A percentile compares a stretch with the other conserved stretches of the same genome.
Conservation (phyloP, 2,888 invertebrate species). For the Hybos culiciformis region DNA sequence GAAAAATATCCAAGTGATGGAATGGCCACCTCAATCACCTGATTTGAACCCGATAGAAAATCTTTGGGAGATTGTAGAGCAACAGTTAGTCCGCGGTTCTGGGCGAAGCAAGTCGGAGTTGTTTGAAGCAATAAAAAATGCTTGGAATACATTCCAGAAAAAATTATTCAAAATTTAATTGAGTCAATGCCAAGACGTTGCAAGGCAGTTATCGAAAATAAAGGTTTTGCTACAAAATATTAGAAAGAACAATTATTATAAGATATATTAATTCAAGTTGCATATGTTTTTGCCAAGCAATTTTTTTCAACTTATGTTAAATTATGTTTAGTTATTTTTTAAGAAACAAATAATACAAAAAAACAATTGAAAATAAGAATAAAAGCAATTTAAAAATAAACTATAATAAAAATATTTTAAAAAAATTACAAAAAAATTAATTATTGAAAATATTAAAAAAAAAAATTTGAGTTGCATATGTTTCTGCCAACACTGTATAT, state of each 20-base stretch:
- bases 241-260: neutral
- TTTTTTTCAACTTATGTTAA: constrained; percentile 3
- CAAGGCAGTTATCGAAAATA: constrained; percentile 2
- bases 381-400: too few species aligned
- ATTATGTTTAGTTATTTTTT: too few species aligned
- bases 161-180: constrained; percentile 1
- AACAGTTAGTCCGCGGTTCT: neutral
- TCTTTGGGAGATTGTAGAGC: constrained; percentile 2
- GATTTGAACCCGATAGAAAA: too few species aligned
- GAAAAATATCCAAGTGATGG: constrained; percentile 2
- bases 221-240: constrained; percentile 2
- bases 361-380: too few species aligned
- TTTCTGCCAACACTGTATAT: too few species aligned
- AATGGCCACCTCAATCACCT: constrained; percentile 6
- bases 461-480: too few species aligned
- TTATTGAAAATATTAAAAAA: too few species aligned
- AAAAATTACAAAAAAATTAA: too few species aligned
- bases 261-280: neutral
- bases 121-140: neutral
- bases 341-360: too few species aligned
- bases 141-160: neutral
- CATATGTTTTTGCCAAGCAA: constrained; percentile 1
- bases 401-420: too few species aligned
- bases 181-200: constrained; percentile 3
- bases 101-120: neutral